These are phyloP conservation scores for Alloscopus bannaensis DNA, from an alignment of 2,888 invertebrate genomes.

Conservation along the genomic window DNA sequence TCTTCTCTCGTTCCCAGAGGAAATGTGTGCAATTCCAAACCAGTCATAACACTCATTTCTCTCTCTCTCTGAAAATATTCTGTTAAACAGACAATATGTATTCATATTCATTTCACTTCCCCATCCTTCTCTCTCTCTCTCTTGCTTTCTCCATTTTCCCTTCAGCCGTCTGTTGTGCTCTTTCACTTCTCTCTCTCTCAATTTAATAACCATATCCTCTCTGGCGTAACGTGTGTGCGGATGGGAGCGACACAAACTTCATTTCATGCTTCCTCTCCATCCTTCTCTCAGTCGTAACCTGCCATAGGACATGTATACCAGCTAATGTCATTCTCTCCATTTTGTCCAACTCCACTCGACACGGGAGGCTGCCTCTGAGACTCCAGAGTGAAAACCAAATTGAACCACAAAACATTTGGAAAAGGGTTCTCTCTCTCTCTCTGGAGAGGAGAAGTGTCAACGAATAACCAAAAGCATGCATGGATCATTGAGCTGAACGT, in stretches of 20 bases:
- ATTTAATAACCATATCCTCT: too few relatives aligned
- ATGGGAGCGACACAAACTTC: constrained; percentile 37
- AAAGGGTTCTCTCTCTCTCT: constrained; percentile 21
- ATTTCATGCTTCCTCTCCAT: constrained; percentile 38
- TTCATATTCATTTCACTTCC: constrained; percentile 60
- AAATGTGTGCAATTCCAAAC: constrained; percentile 45
- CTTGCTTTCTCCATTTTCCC: constrained; percentile 22
- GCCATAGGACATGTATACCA: too few relatives aligned
- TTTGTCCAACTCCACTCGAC: too few relatives aligned
- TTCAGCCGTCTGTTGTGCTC: constrained; percentile 23
- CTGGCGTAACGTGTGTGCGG: too few relatives aligned
- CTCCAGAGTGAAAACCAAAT: constrained; percentile 41
- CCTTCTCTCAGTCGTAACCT: too few relatives aligned
- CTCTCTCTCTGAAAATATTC: constrained; percentile 43
- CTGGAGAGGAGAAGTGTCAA: constrained; percentile 37
- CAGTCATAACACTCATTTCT: constrained; percentile 34
- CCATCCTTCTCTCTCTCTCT: constrained; percentile 32
- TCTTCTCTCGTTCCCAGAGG: constrained; percentile 29
- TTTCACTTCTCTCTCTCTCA: constrained; percentile 53
- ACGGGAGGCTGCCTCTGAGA: too few relatives aligned
- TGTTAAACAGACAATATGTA: constrained; percentile 66
- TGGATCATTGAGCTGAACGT: constrained; percentile 41
- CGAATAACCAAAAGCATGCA: constrained; percentile 54
- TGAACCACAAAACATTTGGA: constrained; percentile 52
- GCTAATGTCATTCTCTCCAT: too few relatives aligned